phyloP scores from a whole-genome alignment of 2,888 invertebrate species.

The Portevinia maculata region DNA sequence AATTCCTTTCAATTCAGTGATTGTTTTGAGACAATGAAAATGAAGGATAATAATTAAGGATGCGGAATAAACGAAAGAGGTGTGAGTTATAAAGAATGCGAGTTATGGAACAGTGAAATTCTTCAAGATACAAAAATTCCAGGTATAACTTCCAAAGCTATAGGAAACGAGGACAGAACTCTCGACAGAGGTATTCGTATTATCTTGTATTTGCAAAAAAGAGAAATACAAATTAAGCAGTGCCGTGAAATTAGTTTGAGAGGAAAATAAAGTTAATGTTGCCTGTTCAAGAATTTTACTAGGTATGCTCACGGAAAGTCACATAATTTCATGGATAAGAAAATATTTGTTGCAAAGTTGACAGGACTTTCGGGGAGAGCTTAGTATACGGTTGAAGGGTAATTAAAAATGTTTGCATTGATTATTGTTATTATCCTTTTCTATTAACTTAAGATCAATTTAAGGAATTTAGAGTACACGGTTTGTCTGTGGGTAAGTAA shows the following conservation, averaged over 20 bases:
- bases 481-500: no score
- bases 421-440: not conserved
- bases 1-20: not conserved
- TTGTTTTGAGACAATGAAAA: slow-evolving; percentile 31
- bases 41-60: slow-evolving; percentile 46
- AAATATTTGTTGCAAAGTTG: slow-evolving; percentile 1
- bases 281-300: slow-evolving; percentile 18
- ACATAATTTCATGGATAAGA: slow-evolving; percentile 26
- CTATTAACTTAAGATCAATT: not conserved
- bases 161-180: slow-evolving; percentile 10
- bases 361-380: not conserved
- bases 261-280: not conserved
- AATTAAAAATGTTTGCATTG: not conserved
- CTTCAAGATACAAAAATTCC: no score
- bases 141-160: slow-evolving; percentile 42
- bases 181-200: slow-evolving; percentile 22
- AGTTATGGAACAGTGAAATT: slow-evolving; percentile 10
- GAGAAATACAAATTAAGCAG: slow-evolving; percentile 21
- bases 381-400: not conserved
- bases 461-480: not conserved
- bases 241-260: slow-evolving; percentile 31
- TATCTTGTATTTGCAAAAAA: not conserved
- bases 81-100: slow-evolving; percentile 37
- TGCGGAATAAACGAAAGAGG: slow-evolving; percentile 25
- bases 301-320: slow-evolving; percentile 15